phyloP scores from a whole-genome alignment of 2,113 vertebrate species.

The Mirounga angustirostris region DNA sequence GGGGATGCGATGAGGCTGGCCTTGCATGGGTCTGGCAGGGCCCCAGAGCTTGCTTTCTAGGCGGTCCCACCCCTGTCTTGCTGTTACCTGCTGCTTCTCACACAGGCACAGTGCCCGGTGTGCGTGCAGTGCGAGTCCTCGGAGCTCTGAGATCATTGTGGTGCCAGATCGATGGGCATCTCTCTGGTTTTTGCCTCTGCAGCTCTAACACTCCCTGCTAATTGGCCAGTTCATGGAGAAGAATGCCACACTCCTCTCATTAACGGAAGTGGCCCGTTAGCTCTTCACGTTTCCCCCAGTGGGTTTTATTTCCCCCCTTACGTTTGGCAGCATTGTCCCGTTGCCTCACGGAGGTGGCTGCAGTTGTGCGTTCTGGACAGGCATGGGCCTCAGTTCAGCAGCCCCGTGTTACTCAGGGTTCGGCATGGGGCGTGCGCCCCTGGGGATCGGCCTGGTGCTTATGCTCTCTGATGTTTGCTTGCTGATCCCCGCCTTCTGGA shows the following conservation, averaged over 20 bases:
- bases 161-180: background rate
- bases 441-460: background rate
- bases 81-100: background rate
- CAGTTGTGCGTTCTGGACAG: background rate
- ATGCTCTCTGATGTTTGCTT: background rate
- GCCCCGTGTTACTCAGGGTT: background rate
- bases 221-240: background rate
- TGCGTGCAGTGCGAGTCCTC: rapidly evolving
- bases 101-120: rapidly evolving
- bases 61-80: background rate
- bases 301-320: conserved; percentile 12
- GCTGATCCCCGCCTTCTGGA: background rate
- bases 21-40: background rate
- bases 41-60: background rate
- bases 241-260: background rate
- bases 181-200: background rate
- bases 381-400: background rate
- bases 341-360: background rate
- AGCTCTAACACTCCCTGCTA: background rate
- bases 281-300: background rate
- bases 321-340: background rate
- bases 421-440: background rate
- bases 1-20: background rate
- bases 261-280: background rate
- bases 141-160: background rate